A percentile compares a stretch with the other conserved stretches of the same genome.
phyloP scores from a whole-genome alignment of 2,113 vertebrate genomes.

The Ursus arctos region DNA sequence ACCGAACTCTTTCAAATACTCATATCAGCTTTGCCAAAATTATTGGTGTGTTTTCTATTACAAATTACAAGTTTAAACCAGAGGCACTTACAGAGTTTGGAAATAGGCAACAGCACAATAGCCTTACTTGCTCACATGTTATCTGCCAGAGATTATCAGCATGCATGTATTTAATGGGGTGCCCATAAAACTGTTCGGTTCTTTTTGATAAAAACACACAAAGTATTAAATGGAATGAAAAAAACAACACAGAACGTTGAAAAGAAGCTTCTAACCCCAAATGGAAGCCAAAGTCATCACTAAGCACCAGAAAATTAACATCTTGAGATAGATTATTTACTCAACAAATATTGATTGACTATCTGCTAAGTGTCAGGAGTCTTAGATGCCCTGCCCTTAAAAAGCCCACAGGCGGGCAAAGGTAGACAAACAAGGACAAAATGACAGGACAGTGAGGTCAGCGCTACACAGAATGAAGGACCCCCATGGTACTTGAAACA shows the following conservation, averaged over 20 bases:
- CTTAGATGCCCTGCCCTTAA: not conserved
- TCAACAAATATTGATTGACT: constrained; percentile 43
- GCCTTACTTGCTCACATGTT: not conserved
- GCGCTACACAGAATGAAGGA: not conserved
- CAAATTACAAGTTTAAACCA: constrained; percentile 45
- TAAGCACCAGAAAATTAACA: not conserved
- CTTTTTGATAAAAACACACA: constrained; percentile 36
- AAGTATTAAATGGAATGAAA: not conserved
- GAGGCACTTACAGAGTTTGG: constrained; percentile 20
- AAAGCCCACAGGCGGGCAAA: not conserved
- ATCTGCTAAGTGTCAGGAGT: not conserved
- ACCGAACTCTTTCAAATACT: constrained; percentile 34
- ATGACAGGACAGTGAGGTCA: not conserved
- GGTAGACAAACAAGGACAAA: not conserved
- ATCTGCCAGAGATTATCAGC: not conserved
- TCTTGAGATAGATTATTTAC: constrained; percentile 30
- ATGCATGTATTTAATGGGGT: not conserved
- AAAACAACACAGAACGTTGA: not conserved
- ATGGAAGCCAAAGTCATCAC: not conserved
- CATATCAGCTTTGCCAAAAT: constrained; percentile 39
- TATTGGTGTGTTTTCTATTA: not conserved
- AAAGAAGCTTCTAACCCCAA: constrained; percentile 53
- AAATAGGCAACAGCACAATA: constrained; percentile 2
- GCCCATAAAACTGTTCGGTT: not conserved
- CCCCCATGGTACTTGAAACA: not conserved